Base-by-base conservation (phyloP, 2,113 vertebrate species). In the Vulpes lagopus region DNA sequence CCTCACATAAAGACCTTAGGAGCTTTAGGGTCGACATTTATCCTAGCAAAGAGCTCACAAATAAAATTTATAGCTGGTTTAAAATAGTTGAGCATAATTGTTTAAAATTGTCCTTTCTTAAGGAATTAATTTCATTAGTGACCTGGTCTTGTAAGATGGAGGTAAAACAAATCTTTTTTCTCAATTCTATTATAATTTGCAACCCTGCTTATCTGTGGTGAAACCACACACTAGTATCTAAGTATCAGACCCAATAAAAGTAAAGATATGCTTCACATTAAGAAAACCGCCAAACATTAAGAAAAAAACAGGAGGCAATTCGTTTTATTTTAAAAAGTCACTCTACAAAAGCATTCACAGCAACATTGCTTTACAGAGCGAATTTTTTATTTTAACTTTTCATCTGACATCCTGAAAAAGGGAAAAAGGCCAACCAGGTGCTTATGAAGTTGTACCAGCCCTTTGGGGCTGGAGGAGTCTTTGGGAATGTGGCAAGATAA, bases 1-100 rank as follows among this genome's bases (percentile, higher is more conserved):
- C 69, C 10, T 49, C 71, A 90, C 55, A 74, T 81, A 65, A 88
- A 97, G 23, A 73, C 38, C 62, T 78, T 82, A 92, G n/a, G 32
- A 85, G 9, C 25, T 64, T 84, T 74, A 95, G 67, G 17, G 10
- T 60, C 80, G 83, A 88, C 11, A 89, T 94, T 95, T 81, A 91
- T 91, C 38, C 27, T 74, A 88, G n/a, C 27, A 92, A 91, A 94
- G 53, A 93, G 19, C 20, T 76, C 25, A 76, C 78, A 71, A 65
- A 55, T 53, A 96, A 78, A 94, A 90, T 88, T 64, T 90, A 90
- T 87, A 95, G 84, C 59, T 91, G 49, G 83, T 85, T 90, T 88
- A 60, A 94, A 49, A 71, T 79, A 96, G 27, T 30, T 88, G 49
- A 94, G 17, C 3, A 78, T 9, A 90, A 62, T 85, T 97, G 89